Evolutionary conservation across 2,113 vertebrate species (phyloP).

Genomic region (Lathamus discolor): DNA sequence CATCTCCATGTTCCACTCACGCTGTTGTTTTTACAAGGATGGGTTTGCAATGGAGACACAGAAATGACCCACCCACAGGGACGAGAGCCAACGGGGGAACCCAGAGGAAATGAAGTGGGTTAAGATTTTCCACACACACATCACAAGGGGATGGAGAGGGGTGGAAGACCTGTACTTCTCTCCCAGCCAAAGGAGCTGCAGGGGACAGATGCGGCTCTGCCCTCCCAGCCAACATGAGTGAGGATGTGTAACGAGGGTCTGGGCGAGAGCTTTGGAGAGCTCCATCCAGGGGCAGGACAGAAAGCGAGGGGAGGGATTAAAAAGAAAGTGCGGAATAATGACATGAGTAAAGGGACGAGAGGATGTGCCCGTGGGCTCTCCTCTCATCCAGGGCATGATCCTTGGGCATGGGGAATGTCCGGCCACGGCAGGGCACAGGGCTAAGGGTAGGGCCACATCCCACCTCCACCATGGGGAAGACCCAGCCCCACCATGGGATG

Average conservation of each 20-base stretch:
- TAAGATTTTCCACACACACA: conserved; percentile 18
- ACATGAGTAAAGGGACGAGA: not conserved
- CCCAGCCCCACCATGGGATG: not conserved
- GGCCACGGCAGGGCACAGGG: not conserved
- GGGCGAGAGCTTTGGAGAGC: not conserved
- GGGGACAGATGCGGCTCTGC: not conserved
- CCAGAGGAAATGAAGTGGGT: not conserved
- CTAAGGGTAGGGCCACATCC: not conserved
- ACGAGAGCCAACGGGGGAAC: not conserved
- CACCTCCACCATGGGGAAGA: not conserved
- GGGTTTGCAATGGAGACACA: not conserved
- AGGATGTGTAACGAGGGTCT: not conserved
- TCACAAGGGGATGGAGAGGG: not conserved
- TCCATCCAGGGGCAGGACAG: not conserved
- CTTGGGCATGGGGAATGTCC: accelerated
- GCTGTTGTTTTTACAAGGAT: conserved; percentile 2
- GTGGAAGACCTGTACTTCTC: not conserved
- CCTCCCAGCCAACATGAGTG: not conserved
- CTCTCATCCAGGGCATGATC: not conserved
- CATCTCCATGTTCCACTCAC: not conserved
- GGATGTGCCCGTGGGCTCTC: not conserved
- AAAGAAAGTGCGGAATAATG: not conserved
- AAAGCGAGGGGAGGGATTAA: not conserved
- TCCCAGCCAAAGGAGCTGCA: not conserved
- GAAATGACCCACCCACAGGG: conserved; percentile 1